Evolutionary conservation across 2,888 invertebrate species (phyloP).

Genomic region (Perizoma flavofasciatum): DNA sequence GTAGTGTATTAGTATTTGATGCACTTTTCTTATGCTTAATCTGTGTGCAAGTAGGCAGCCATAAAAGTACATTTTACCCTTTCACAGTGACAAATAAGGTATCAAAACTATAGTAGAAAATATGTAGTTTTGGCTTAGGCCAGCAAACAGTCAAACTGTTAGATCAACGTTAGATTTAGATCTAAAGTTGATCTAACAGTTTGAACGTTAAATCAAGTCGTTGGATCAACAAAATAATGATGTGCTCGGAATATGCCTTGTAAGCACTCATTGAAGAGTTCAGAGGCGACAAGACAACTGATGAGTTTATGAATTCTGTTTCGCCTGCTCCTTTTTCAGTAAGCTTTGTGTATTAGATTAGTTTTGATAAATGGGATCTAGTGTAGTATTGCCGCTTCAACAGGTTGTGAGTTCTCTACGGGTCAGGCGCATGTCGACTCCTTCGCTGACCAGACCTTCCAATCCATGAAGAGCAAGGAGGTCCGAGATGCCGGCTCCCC

Average conservation of each 20-base stretch:
- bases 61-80: neutral
- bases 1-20: too few relatives aligned
- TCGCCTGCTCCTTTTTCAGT: neutral
- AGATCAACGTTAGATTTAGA: too few relatives aligned
- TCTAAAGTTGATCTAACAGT: too few relatives aligned
- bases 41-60: neutral
- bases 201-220: too few relatives aligned
- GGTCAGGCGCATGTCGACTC: conserved; percentile 87
- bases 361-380: conserved; percentile 31
- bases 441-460: conserved; percentile 89
- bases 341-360: conserved; percentile 14
- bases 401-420: conserved; percentile 78
- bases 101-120: neutral
- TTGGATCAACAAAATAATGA: too few relatives aligned
- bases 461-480: conserved; percentile 91
- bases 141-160: too few relatives aligned
- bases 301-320: neutral
- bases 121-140: too few relatives aligned
- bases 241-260: too few relatives aligned
- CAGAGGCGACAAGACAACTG: too few relatives aligned
- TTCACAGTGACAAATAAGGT: neutral
- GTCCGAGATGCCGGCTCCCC: conserved; percentile 91
- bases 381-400: conserved; percentile 59
- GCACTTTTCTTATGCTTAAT: neutral
- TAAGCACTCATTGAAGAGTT: too few relatives aligned